Conservation (phyloP, 2,113 vertebrate genomes). For the Lepisosteus osseus region DNA sequence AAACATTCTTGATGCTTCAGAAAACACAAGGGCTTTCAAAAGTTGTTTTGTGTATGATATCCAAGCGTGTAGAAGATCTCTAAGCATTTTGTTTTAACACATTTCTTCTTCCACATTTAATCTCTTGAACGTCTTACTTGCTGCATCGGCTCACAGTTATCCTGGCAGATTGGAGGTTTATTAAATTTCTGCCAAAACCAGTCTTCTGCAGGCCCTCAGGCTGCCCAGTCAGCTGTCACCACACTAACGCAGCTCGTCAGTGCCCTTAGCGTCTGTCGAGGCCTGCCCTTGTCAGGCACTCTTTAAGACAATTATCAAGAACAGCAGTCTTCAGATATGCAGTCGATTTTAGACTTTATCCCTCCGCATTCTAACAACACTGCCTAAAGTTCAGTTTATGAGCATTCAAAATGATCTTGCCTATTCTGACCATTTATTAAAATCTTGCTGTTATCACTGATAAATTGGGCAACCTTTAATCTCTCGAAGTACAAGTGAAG, state of each 20-base stretch:
- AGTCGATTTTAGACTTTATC: constrained; percentile 4
- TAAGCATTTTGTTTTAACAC: no score
- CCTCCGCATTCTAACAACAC: not conserved
- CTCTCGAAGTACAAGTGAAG: no score
- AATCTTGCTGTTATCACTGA: not conserved
- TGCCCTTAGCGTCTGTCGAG: constrained; percentile 17
- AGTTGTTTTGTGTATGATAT: no score
- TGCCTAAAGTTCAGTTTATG: constrained; percentile 10
- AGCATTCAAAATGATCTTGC: not conserved
- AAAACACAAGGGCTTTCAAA: no score
- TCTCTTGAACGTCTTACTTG: no score
- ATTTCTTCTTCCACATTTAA: no score
- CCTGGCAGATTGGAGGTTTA: constrained; percentile 3
- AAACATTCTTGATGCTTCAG: no score
- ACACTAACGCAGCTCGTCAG: constrained; percentile 27
- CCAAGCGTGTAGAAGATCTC: no score
- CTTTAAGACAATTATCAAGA: constrained; percentile 32
- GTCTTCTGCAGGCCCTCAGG: constrained; percentile 22
- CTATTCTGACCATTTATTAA: not conserved
- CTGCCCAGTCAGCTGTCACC: constrained; percentile 33
- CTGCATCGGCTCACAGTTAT: not conserved
- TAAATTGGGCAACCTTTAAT: no score
- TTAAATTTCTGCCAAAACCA: constrained; percentile 12
- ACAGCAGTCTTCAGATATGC: not conserved
- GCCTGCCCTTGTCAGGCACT: constrained; percentile 29